Percentiles rank a stretch among this genome's conserved stretches.
phyloP scores from a whole-genome alignment of 2,113 vertebrate species.

The Atlantisia rogersi region DNA sequence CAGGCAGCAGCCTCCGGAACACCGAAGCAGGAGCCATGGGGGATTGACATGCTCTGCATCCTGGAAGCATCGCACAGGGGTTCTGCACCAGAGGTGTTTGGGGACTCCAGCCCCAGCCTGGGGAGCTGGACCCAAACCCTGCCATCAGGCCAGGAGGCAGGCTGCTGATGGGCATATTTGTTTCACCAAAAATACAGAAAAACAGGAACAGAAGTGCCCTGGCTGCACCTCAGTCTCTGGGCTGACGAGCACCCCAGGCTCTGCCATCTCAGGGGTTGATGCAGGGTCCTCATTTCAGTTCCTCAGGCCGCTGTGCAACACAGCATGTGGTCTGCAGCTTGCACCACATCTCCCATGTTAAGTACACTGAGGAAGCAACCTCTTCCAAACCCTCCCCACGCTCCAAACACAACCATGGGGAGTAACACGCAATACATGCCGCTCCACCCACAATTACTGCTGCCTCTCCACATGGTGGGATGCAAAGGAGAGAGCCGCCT shows the following conservation, averaged over 20 bases:
- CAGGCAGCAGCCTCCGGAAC: not conserved
- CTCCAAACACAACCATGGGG: not conserved
- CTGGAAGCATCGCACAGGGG: fast-evolving
- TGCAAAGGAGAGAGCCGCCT: not conserved
- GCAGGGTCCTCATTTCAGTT: not conserved
- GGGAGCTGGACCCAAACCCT: not conserved
- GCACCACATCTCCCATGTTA: not conserved
- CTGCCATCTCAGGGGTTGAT: too few relatives aligned
- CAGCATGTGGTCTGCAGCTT: fast-evolving
- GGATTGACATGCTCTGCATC: not conserved
- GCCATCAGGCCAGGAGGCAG: not conserved
- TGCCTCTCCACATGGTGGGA: not conserved
- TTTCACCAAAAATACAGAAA: not conserved
- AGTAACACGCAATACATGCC: fast-evolving
- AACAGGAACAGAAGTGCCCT: not conserved
- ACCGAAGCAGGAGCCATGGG: not conserved
- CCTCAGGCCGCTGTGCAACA: not conserved
- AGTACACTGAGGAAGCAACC: not conserved
- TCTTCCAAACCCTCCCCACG: not conserved
- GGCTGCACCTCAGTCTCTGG: not conserved
- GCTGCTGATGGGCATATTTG: not conserved
- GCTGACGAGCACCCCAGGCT: not conserved
- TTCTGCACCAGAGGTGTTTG: fast-evolving
- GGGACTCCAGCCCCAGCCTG: not conserved
- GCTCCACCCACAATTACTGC: not conserved